Conservation (phyloP, 2,888 invertebrate genomes). For the Sussaba pulchella region DNA sequence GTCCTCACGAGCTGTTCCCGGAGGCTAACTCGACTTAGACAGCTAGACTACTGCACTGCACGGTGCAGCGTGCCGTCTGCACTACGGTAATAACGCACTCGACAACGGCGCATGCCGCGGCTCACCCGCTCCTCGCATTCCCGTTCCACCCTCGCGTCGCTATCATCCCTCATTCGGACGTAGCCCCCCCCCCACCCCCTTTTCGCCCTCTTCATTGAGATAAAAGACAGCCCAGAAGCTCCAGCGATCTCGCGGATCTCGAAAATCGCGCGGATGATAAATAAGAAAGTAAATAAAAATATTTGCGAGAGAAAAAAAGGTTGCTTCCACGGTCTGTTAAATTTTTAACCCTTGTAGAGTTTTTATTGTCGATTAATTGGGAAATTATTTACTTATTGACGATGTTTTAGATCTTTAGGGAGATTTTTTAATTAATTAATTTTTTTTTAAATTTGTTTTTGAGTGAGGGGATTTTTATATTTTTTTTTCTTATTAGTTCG, state of each 20-base stretch:
- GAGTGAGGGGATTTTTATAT: too few relatives aligned
- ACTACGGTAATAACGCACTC: slow-evolving; percentile 19
- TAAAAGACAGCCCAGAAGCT: slow-evolving; percentile 21
- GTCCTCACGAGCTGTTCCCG: slow-evolving; percentile 66
- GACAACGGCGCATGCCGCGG: slow-evolving; percentile 6
- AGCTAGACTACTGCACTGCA: slow-evolving; percentile 42
- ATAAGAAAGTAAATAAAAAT: slow-evolving; percentile 10
- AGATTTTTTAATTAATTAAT: too few relatives aligned
- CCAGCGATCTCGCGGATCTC: slow-evolving; percentile 4
- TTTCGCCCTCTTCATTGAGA: slow-evolving; percentile 46
- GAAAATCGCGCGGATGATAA: background rate
- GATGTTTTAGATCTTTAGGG: too few relatives aligned
- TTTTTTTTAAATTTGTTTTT: too few relatives aligned
- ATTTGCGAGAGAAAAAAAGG: too few relatives aligned
- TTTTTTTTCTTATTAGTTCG: too few relatives aligned
- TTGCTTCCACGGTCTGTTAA: too few relatives aligned
- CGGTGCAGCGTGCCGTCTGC: slow-evolving; percentile 32
- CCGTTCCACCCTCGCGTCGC: too few relatives aligned
- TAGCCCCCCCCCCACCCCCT: too few relatives aligned
- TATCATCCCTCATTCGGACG: slow-evolving; percentile 30
- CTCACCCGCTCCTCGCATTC: slow-evolving; percentile 7
- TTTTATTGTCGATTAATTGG: too few relatives aligned
- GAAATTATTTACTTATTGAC: too few relatives aligned
- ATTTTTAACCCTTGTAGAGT: too few relatives aligned
- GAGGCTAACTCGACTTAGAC: slow-evolving; percentile 63